A percentile compares a stretch with the other conserved stretches of the same genome.
Conservation (phyloP, 2,888 invertebrate genomes). For the Allygus modestus region DNA sequence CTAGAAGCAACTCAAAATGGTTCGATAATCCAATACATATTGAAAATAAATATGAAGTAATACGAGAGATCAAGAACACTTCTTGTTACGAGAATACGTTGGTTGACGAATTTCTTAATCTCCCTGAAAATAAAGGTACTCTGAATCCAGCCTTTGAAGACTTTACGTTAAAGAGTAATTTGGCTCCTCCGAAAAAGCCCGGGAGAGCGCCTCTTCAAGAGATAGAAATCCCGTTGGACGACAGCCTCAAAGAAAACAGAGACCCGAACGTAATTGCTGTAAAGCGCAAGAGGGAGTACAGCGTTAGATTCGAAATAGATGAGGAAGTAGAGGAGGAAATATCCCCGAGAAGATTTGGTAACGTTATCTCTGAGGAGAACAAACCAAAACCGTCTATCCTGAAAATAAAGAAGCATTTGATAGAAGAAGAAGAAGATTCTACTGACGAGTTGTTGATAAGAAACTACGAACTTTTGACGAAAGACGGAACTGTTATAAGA, state of each 20-base stretch:
- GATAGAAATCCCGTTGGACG: constrained; percentile 14
- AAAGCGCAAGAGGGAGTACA: constrained; percentile 39
- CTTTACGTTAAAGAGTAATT: constrained; percentile 47
- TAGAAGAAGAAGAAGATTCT: constrained; percentile 44
- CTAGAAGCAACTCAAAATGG: neutral
- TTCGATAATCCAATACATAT: neutral
- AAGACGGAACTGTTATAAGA: constrained; percentile 26
- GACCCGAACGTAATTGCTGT: constrained; percentile 18
- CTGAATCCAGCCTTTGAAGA: constrained; percentile 57
- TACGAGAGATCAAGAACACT: neutral
- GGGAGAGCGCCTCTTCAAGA: constrained; percentile 15
- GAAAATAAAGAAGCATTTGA: constrained; percentile 1
- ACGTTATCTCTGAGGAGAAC: constrained; percentile 16
- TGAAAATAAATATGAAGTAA: constrained; percentile 29
- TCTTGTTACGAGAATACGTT: constrained; percentile 19
- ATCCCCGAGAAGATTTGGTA: constrained; percentile 12
- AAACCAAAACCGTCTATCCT: neutral
- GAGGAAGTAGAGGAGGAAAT: constrained; percentile 46
- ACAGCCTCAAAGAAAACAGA: constrained; percentile 46
- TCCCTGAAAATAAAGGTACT: constrained; percentile 46
- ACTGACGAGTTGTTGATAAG: constrained; percentile 56
- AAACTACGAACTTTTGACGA: constrained; percentile 60
- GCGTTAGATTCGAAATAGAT: constrained; percentile 39
- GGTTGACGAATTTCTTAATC: constrained; percentile 30
- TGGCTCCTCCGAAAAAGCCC: constrained; percentile 29